Conservation (phyloP, 2,113 vertebrate species). For the Rattus rattus region DNA sequence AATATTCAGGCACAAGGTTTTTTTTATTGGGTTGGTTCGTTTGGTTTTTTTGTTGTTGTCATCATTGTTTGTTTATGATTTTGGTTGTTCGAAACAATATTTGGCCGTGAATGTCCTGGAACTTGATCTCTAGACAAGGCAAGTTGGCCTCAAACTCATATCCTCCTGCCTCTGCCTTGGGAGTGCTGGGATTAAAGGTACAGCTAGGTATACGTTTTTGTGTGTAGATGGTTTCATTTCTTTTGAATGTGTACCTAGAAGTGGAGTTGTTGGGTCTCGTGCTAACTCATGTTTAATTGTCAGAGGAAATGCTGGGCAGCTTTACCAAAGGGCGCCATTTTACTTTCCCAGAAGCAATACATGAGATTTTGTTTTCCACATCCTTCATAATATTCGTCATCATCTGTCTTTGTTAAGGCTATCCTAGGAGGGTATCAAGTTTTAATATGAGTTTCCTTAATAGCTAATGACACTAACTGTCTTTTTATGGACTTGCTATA, state of each 20-base stretch:
- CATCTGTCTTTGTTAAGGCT: conserved; percentile 41
- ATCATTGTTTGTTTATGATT: not conserved
- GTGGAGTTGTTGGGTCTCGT: conserved; percentile 31
- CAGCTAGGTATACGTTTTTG: not conserved
- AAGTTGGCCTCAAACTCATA: not conserved
- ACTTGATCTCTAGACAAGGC: not conserved
- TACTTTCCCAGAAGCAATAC: not conserved
- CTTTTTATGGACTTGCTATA: not conserved
- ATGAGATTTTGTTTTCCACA: not conserved
- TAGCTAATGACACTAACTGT: not conserved
- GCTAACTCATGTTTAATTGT: not conserved
- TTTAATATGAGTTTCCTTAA: conserved; percentile 44
- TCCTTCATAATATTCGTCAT: conserved; percentile 15
- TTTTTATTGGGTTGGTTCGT: not conserved
- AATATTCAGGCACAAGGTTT: not conserved
- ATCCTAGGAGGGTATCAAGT: not conserved
- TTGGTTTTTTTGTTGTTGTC: not conserved
- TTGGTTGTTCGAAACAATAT: not conserved
- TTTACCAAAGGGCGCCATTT: conserved; percentile 37
- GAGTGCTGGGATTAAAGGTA: not conserved
- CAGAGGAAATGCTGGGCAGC: conserved; percentile 3
- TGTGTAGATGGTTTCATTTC: conserved; percentile 1
- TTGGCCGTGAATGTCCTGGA: not conserved
- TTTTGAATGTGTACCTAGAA: not conserved
- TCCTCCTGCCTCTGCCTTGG: not conserved